Evolutionary conservation across 2,888 invertebrate species (phyloP).

Genomic region (Calliopum simillimum): DNA sequence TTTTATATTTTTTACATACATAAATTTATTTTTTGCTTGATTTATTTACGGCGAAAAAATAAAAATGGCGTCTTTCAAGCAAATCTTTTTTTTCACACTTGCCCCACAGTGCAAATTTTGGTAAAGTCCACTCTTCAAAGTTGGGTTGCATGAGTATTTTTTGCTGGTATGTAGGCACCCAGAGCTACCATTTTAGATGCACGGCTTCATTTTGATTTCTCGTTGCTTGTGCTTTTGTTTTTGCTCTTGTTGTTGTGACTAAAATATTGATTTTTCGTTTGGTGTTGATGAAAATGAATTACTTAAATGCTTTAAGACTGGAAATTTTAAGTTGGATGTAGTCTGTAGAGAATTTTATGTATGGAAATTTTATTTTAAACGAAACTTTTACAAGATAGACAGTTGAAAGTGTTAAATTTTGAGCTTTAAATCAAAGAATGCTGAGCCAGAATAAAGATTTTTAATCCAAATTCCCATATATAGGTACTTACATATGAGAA

Average conservation of each 20-base stretch:
- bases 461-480: too few species aligned
- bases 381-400: too few species aligned
- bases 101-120: too few species aligned
- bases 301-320: not conserved
- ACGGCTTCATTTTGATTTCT: not conserved
- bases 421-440: too few species aligned
- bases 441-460: too few species aligned
- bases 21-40: not conserved
- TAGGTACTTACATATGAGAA: too few species aligned
- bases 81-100: not conserved
- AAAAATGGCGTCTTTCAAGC: slow-evolving; percentile 28
- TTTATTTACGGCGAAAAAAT: not conserved
- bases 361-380: too few species aligned
- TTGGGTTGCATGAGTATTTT: not conserved
- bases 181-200: not conserved
- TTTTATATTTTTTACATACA: not conserved
- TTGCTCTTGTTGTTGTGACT: slow-evolving; percentile 2
- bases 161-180: not conserved
- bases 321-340: too few species aligned
- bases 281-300: slow-evolving; percentile 22
- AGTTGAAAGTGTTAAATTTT: too few species aligned
- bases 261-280: slow-evolving; percentile 28
- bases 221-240: not conserved
- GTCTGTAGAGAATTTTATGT: too few species aligned
- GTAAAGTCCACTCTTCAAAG: not conserved